Percentiles rank a stretch among this genome's conserved stretches.
Conservation (phyloP, 2,888 invertebrate species). For the Tortricodes alternella region DNA sequence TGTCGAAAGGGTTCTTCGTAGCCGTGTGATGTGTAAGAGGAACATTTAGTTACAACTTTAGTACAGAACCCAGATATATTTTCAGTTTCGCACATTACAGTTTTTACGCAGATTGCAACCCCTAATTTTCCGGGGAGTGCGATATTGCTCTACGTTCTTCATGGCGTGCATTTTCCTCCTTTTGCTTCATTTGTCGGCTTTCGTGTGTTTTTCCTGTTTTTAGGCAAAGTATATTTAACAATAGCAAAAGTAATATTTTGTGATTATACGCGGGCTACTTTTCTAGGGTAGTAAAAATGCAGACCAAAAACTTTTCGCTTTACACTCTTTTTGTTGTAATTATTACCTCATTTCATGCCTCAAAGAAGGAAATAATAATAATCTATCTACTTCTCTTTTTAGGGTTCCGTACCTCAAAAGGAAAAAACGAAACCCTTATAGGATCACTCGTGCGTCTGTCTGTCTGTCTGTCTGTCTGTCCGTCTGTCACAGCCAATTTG, state of each 20-base stretch:
- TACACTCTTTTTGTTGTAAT: too few species aligned
- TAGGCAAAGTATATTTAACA: background rate
- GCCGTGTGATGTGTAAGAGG: too few species aligned
- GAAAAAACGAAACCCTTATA: too few species aligned
- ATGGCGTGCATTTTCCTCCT: slow-evolving; percentile 31
- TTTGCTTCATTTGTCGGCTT: slow-evolving; percentile 37
- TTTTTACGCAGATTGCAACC: slow-evolving; percentile 32
- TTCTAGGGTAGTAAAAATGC: background rate
- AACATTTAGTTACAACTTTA: too few species aligned
- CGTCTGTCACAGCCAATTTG: too few species aligned
- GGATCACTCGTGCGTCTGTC: background rate
- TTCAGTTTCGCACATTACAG: background rate
- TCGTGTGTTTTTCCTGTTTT: slow-evolving; percentile 33
- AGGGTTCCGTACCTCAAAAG: background rate
- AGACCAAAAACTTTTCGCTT: background rate
- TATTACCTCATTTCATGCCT: too few species aligned
- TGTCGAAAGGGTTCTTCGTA: too few species aligned
- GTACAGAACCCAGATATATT: background rate
- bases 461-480: too few species aligned
- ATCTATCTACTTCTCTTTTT: background rate
- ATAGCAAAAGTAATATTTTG: background rate
- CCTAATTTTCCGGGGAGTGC: slow-evolving; percentile 37
- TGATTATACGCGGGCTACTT: background rate
- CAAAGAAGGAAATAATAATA: too few species aligned
- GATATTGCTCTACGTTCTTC: slow-evolving; percentile 34